Percentiles rank a stretch among this genome's conserved stretches.
Conservation (phyloP, 53 echinoderm and acorn worm species). For the Antedon mediterranea region DNA sequence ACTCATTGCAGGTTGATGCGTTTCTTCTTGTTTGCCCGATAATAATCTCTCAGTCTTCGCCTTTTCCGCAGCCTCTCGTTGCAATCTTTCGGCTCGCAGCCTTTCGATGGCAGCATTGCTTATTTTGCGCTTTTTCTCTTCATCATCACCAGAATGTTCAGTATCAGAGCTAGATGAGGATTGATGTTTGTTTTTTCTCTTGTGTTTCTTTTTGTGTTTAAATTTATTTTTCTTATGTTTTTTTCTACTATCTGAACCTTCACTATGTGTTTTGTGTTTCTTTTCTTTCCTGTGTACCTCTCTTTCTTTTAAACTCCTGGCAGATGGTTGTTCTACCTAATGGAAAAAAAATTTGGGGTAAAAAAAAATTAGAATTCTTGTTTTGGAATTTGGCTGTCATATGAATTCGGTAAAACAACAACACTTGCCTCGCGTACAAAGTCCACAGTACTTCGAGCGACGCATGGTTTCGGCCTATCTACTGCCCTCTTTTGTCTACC, state of each 20-base stretch:
- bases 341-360: too few relatives aligned
- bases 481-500: neutral
- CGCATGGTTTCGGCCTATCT: neutral
- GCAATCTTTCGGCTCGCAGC: slow-evolving; percentile 66
- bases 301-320: slow-evolving; percentile 14
- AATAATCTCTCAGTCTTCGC: slow-evolving; percentile 45
- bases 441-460: too few relatives aligned
- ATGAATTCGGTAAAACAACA: too few relatives aligned
- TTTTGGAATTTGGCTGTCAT: too few relatives aligned
- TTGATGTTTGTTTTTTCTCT: neutral
- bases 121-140: neutral
- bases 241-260: neutral
- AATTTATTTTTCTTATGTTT: neutral
- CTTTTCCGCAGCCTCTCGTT: slow-evolving; percentile 55
- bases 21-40: slow-evolving; percentile 38
- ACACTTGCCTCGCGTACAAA: too few relatives aligned
- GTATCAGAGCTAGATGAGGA: neutral
- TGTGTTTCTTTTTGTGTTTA: slow-evolving; percentile 11
- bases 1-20: neutral
- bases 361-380: too few relatives aligned
- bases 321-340: slow-evolving; percentile 4
- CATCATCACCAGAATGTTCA: slow-evolving; percentile 1
- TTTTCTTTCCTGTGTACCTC: neutral
- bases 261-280: neutral
- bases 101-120: slow-evolving; percentile 27